Percentiles rank a stretch among this genome's conserved stretches.
These are phyloP conservation scores for Thalassarche chlororhynchos DNA, from an alignment of 2,113 vertebrate species.

Conservation along the genomic window DNA sequence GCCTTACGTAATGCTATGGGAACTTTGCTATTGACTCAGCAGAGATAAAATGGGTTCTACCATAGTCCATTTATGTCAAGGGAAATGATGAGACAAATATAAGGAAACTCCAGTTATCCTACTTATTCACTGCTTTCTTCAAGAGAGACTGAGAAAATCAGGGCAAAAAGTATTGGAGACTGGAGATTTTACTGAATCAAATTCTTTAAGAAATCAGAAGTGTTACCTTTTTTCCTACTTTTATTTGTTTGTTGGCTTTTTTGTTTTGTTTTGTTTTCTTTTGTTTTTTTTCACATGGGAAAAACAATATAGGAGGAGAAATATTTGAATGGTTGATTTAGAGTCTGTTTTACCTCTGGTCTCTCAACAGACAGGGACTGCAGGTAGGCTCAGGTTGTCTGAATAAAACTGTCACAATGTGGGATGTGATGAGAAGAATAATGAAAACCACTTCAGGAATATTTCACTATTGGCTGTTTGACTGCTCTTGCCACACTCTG, in stretches of 20 bases:
- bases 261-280: not conserved
- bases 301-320: not conserved
- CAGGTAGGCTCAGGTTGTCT: not conserved
- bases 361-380: not conserved
- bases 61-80: not conserved
- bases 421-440: not conserved
- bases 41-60: not conserved
- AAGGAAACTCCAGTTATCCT: not conserved
- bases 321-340: not conserved
- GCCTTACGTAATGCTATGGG: rapidly evolving
- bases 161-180: not conserved
- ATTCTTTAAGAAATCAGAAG: not conserved
- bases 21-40: not conserved
- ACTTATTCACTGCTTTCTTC: not conserved
- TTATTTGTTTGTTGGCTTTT: not conserved
- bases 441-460: not conserved
- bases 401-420: not conserved
- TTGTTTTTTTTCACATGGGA: rapidly evolving
- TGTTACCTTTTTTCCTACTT: not conserved
- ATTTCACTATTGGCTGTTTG: not conserved
- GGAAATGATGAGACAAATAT: not conserved
- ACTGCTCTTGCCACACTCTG: not conserved
- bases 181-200: not conserved
- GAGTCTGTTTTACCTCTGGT: not conserved
- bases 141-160: not conserved